Evolutionary conservation across 2,113 vertebrate species (phyloP).

Genomic region (Chiloscyllium plagiosum): DNA sequence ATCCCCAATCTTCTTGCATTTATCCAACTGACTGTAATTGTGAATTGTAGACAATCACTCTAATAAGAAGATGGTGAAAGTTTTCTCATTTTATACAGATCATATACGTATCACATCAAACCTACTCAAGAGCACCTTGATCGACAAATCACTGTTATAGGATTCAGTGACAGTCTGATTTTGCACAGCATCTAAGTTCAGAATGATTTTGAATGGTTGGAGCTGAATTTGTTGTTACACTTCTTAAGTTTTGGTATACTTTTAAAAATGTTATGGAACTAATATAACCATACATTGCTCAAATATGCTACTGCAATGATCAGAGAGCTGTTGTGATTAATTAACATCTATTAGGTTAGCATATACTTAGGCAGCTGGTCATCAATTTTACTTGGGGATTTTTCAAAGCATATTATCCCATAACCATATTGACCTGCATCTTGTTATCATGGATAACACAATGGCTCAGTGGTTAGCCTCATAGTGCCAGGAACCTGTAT

Average conservation of each 20-base stretch:
- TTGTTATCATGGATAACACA: slow-evolving; percentile 43
- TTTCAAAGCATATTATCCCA: slow-evolving; percentile 55
- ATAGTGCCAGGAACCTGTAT: too few relatives aligned
- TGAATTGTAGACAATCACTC: neutral
- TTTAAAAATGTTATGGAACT: neutral
- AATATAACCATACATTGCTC: neutral
- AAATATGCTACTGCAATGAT: neutral
- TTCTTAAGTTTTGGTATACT: neutral
- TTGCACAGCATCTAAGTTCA: neutral
- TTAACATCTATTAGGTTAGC: slow-evolving; percentile 57
- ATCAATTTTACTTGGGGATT: slow-evolving; percentile 60
- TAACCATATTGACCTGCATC: slow-evolving; percentile 49
- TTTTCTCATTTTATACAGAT: neutral
- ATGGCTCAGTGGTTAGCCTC: too few relatives aligned
- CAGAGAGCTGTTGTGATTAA: slow-evolving; percentile 60
- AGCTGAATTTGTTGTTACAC: neutral
- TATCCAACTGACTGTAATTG: neutral
- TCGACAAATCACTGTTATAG: neutral
- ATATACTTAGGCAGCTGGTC: slow-evolving; percentile 58
- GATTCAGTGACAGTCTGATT: neutral
- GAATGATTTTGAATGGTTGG: neutral
- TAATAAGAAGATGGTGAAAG: neutral
- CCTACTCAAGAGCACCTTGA: neutral
- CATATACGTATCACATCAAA: neutral
- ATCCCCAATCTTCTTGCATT: neutral